A percentile compares a stretch with the other conserved stretches of the same genome.
These are phyloP conservation scores for Augochlora pura DNA, from an alignment of 1,140 invertebrate genomes.

Conservation along the genomic window DNA sequence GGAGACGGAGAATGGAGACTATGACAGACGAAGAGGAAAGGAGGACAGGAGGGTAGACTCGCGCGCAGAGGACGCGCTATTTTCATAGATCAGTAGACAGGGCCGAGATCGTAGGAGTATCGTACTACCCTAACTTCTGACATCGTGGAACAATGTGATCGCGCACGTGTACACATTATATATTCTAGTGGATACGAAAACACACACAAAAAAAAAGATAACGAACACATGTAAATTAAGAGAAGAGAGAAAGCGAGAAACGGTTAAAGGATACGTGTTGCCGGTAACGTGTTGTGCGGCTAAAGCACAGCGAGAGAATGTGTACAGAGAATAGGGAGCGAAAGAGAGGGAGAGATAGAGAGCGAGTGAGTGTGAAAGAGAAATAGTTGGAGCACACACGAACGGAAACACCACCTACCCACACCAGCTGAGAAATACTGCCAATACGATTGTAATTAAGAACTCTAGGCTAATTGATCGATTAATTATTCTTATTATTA, in stretches of 20 bases:
- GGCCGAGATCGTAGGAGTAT: conserved; percentile 22
- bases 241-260: not conserved
- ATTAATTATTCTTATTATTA: conserved; percentile 67
- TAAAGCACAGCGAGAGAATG: not conserved
- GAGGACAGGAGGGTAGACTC: not conserved
- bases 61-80: conserved; percentile 35
- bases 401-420: conserved; percentile 64
- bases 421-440: conserved; percentile 79
- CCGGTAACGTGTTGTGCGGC: conserved; percentile 42
- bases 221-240: conserved; percentile 43
- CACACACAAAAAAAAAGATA: conserved; percentile 28
- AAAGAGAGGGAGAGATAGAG: not conserved
- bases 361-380: not conserved
- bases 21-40: not conserved
- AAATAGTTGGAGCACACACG: conserved; percentile 19
- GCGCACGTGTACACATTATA: conserved; percentile 52
- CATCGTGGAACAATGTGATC: conserved; percentile 31
- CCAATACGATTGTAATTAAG: conserved; percentile 77
- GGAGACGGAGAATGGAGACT: conserved; percentile 14
- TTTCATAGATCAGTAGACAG: conserved; percentile 44
- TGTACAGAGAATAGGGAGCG: not conserved
- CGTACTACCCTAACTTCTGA: not conserved
- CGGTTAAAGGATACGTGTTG: conserved; percentile 18
- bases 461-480: conserved; percentile 65
- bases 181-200: conserved; percentile 42